Base-by-base conservation (phyloP, 2,797 vertebrate genomes). In the Smutsia gigantea region DNA sequence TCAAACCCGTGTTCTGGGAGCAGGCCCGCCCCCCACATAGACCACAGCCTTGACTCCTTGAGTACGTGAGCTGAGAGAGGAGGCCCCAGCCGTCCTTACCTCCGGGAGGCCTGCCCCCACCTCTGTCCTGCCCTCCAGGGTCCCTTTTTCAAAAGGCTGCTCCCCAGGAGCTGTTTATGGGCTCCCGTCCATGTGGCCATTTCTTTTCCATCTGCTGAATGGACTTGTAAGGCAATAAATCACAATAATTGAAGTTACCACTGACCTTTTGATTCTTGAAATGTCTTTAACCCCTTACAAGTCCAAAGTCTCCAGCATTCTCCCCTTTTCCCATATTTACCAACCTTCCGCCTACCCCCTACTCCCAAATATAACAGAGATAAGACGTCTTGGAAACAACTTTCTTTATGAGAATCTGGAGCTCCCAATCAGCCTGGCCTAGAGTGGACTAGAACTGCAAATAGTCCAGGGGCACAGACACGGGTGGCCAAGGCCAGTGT, bases 381-480 rank as follows among this genome's bases (percentile, higher is more conserved):
- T 34, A 59, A 61, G 31, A 90, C 21, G 5, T 34, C 46, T 93
- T 92, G 74, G 78, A 95, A 97, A 94, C 37, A 61, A 53, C 46
- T 87, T 90, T 77, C 69, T 97, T 97, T 91, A 78, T 9, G 18
- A 95, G 93, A 89, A 69, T 53, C 78, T 79, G 37, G 27, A 90
- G 37, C 81, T 95, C 53, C 97, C 87, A 59, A 39, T 46, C 75
- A 51, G 61, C 66, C 61, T 13, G 63, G 59, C 85, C 64, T 25
- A 71, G 31, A 25, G 14, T 17, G 23, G 10, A 42, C 59, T 74
- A 34, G 63, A 53, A 51, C 85, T 25, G 71, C 63, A 57, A 29
- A 27, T 59, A 66, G 18, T 69, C 71, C n/a, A 53, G 78, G 49
- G 66, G 59, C 72, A 19, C 51, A 72, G 93, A 77, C 4, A 7